Evolutionary conservation across 2,113 vertebrate species (phyloP), one percentile per base, ranked within the genome.

Genomic region (Phrynosoma blainvillii): DNA sequence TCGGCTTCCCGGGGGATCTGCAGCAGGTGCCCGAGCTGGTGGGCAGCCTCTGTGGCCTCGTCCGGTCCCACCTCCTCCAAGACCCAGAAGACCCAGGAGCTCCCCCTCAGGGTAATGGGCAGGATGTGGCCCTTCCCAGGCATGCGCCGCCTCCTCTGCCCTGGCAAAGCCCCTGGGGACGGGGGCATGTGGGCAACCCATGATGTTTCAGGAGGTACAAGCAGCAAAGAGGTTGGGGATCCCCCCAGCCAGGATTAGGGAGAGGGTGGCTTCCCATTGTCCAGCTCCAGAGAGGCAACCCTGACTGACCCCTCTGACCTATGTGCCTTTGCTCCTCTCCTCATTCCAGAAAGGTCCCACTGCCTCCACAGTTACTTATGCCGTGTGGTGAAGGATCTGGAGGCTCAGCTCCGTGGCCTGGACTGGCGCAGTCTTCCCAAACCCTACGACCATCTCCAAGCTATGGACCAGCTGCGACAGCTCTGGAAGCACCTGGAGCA

Each of bases 331-430:
- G 68, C 36, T 2, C 52, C 12, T 52, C 42, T 70, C 83, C 84
- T 11, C 27, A 27, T 71, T 71, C 68, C 90, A 94, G 93, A 21
- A 1, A 52, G 54, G 54, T 52, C 77, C 13, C 78, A 0, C 52
- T 89, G 89, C 40, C 85, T 94, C 47, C 81, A 86, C 75, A 20
- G 27, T 36, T 93, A 94, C 82, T 82, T 95, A 12, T 82, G 90
- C 82, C 79, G 81, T 59, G 79, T 92, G 30, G 25, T 95, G 78
- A 82, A 36, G 78, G 90, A 84, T 32, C 40, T 95, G 11, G 79
- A 76, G 0, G 32, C 66, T 20, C 84, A 88, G 21, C 32, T 93
- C 8, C 18, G n/a, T 0, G 16, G 11, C 0, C 76, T 85, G 71
- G 73, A 74, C 42, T 18, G 75, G 56, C 8, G 25, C 10, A 70